A percentile compares a stretch with the other conserved stretches of the same genome.
phyloP scores from a whole-genome alignment of 2,113 vertebrate genomes.

The Eptesicus fuscus region DNA sequence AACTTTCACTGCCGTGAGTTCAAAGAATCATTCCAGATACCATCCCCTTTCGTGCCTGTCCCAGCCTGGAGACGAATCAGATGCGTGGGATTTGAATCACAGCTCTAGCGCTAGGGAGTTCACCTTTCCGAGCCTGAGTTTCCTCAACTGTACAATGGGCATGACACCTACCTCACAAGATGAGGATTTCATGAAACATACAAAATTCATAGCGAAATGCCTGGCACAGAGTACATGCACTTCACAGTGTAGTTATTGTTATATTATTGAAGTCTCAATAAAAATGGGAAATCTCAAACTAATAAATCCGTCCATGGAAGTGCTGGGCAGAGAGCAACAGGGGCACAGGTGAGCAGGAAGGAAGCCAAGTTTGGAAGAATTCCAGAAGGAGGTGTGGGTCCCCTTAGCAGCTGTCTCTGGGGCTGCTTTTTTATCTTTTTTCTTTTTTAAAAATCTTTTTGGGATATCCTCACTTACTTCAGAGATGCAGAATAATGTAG shows the following conservation, averaged over 20 bases:
- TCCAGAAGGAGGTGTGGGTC: background rate
- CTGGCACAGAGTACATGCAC: background rate
- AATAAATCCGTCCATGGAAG: background rate
- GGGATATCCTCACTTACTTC: background rate
- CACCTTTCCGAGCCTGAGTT: background rate
- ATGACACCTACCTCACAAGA: background rate
- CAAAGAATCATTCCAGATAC: background rate
- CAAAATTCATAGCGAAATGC: background rate
- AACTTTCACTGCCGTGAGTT: background rate
- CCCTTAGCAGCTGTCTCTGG: background rate
- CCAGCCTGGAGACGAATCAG: background rate
- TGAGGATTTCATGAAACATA: background rate
- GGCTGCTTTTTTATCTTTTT: no score
- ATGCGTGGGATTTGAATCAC: background rate
- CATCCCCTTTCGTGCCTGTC: no score
- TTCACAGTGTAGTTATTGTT: background rate
- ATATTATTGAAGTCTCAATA: background rate
- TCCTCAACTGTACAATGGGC: background rate
- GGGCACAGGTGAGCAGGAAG: no score
- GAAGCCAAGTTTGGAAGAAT: background rate
- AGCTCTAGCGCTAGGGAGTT: background rate
- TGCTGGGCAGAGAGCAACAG: background rate
- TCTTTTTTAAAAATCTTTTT: no score
- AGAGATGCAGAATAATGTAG: background rate
- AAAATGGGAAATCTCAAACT: background rate